Conservation (phyloP, 1,140 invertebrate genomes). For the Augochlora pura region DNA sequence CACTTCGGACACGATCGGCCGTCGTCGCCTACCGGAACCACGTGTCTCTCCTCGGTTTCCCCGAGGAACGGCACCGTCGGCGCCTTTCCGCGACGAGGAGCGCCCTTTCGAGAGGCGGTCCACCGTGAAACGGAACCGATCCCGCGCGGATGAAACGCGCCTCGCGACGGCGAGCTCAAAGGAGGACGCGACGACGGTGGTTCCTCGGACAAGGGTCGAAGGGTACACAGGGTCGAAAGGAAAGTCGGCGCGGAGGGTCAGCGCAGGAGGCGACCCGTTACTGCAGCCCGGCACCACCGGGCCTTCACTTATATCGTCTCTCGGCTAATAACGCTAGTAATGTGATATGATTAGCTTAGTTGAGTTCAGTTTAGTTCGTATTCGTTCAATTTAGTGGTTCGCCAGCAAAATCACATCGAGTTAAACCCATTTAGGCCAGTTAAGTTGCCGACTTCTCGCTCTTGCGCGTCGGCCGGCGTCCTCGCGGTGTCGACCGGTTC, state of each 20-base stretch:
- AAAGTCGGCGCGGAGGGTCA: slow-evolving; percentile 71
- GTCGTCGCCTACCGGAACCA: slow-evolving; percentile 1
- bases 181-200: no score
- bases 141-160: neutral
- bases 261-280: slow-evolving; percentile 75
- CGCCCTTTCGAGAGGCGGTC: neutral
- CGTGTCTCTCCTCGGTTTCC: neutral
- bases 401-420: slow-evolving; percentile 79
- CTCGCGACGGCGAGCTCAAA: no score
- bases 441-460: slow-evolving; percentile 75
- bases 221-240: slow-evolving; percentile 39
- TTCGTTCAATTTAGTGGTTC: slow-evolving; percentile 80
- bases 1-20: slow-evolving; percentile 23
- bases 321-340: slow-evolving; percentile 80
- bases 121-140: neutral
- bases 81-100: no score
- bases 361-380: slow-evolving; percentile 81
- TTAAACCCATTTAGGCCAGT: slow-evolving; percentile 79
- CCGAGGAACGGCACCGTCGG: neutral
- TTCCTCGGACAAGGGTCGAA: neutral
- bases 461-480: slow-evolving; percentile 50
- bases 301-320: slow-evolving; percentile 80
- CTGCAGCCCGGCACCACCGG: slow-evolving; percentile 73
- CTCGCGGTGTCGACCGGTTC: slow-evolving; percentile 29
- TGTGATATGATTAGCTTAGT: slow-evolving; percentile 81